Base-by-base conservation (phyloP, 92 coral and sea anemone genomes). In the Plumapathes pennacea region DNA sequence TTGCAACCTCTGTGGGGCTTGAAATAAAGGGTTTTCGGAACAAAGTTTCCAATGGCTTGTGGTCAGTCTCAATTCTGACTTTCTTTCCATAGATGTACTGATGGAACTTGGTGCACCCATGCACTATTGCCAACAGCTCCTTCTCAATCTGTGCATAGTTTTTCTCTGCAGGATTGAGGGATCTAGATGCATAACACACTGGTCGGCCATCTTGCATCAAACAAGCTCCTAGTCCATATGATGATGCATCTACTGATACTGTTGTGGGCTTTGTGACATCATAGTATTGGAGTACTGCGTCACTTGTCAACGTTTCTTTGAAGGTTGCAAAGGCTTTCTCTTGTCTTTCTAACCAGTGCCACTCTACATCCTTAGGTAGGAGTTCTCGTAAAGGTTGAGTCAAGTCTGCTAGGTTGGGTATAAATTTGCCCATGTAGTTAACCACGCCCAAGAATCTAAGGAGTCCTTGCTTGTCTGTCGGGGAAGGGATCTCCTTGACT, bases 211-310 rank as follows among this genome's bases (percentile, higher is more conserved):
- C 85, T 54, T 69, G 78, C 64, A 77, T 12, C 13, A 77, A 60
- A 51, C 77, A 69, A 34, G 85, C 78, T 14, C 85, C 85, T 27
- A 77, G 49, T 9, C 85, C 85, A 44, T 69, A 77, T 46, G 50
- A 77, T 36, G 77, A 69, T 24, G 67, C 27, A 44, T 69, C 85
- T 46, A 58, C 85, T 36, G 77, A 69, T 24, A 76, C 27, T 18
- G 62, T 40, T 9, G 51, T 62, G 24, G 76, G 83, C 33, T 76
- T 76, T 7, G 69, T 31, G 13, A 59, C 71, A 36, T 69, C 72
- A 49, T 59, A 68, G 28, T 69, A 77, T 65, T 50, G 37, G 20
- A 71, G 63, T 64, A 46, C 63, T 18, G 48, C 54, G 45, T 79
- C 71, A 14, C 38, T 53, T 53, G 60, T 15, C 23, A 53, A 44